Conservation (phyloP, 2,797 vertebrate species). For the Oryzias sinensis region DNA sequence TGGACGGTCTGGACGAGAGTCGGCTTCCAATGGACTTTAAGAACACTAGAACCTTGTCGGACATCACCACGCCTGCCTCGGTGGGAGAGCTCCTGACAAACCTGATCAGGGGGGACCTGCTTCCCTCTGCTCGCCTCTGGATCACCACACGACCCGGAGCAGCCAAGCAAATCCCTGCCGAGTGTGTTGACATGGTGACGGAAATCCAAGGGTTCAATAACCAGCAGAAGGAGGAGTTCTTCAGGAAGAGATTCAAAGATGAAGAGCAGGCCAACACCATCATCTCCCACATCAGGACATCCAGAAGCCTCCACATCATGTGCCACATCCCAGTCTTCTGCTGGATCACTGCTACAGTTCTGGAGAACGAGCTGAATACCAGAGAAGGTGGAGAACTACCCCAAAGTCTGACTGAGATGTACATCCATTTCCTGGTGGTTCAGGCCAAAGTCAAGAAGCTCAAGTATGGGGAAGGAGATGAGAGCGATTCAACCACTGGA, state of each 20-base stretch:
- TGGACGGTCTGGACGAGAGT: too few species aligned
- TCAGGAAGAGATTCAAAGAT: too few species aligned
- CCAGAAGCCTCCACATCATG: slow-evolving; percentile 20
- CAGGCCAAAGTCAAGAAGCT: too few species aligned
- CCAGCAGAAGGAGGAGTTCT: too few species aligned
- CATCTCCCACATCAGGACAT: too few species aligned
- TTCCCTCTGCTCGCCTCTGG: slow-evolving; percentile 35
- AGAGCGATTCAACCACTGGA: too few species aligned
- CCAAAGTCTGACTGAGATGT: slow-evolving; percentile 30
- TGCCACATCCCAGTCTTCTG: slow-evolving; percentile 29
- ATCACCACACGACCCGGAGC: slow-evolving; percentile 34
- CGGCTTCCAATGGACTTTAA: too few species aligned
- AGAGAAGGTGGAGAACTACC: slow-evolving; percentile 4
- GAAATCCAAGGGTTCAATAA: too few species aligned
- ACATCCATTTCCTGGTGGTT: not conserved
- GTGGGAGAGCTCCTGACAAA: slow-evolving; percentile 41
- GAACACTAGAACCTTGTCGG: slow-evolving; percentile 15
- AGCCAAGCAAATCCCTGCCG: not conserved
- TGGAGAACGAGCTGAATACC: slow-evolving; percentile 8
- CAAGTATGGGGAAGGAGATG: too few species aligned
- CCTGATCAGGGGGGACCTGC: slow-evolving; percentile 37
- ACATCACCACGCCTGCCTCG: slow-evolving; percentile 13
- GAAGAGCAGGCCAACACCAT: too few species aligned
- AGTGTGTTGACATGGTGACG: too few species aligned
- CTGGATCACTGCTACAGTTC: slow-evolving; percentile 11